Percentiles rank a stretch among this genome's conserved stretches.
phyloP scores from a whole-genome alignment of 2,797 vertebrate genomes.

The Argyrosomus regius region DNA sequence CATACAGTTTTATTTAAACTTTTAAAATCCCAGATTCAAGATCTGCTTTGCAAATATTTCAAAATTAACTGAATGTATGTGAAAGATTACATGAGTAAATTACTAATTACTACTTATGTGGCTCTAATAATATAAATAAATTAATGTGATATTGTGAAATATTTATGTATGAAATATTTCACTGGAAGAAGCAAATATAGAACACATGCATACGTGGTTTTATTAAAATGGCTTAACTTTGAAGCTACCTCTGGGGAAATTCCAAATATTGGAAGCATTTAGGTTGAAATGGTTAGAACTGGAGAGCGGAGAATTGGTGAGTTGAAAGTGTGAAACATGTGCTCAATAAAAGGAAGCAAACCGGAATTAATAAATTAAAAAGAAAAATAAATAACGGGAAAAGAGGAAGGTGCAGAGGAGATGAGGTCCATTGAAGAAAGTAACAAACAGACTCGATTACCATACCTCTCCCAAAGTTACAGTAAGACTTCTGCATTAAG shows the following conservation, averaged over 20 bases:
- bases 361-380: background rate
- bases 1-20: background rate
- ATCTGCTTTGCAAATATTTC: background rate
- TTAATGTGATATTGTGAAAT: background rate
- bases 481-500: conserved; percentile 22
- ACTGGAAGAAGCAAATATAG: background rate
- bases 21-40: background rate
- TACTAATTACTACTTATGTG: background rate
- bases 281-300: background rate
- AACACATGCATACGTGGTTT: background rate
- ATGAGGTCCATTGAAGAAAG: conserved; percentile 18
- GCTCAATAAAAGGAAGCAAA: conserved; percentile 12
- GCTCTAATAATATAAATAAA: background rate
- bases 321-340: background rate
- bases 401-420: background rate
- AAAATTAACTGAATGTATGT: background rate
- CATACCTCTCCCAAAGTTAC: conserved; percentile 29
- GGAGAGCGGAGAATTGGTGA: background rate
- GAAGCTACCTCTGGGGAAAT: background rate
- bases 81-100: background rate
- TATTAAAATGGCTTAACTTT: background rate
- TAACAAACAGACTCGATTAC: conserved; percentile 34
- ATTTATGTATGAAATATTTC: background rate
- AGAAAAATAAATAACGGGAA: background rate
- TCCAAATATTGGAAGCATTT: background rate